Conservation (phyloP, 2,797 vertebrate species). For the Margarornis squamiger region DNA sequence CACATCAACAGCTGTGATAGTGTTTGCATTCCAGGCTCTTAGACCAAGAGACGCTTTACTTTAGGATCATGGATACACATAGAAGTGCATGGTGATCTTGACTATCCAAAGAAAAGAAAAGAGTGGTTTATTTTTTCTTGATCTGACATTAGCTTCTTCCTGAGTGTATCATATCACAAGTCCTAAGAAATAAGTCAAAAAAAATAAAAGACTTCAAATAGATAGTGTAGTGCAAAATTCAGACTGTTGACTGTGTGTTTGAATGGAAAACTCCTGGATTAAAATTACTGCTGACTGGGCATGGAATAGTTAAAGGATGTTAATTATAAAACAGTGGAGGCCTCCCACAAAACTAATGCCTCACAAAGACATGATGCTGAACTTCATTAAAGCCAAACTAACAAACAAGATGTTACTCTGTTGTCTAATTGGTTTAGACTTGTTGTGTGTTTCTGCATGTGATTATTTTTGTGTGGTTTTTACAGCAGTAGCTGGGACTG, state of each 20-base stretch:
- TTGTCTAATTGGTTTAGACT: background rate
- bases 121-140: background rate
- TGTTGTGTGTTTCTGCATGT: background rate
- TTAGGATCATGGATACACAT: background rate
- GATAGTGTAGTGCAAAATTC: background rate
- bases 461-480: background rate
- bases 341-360: background rate
- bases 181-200: background rate
- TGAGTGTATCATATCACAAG: background rate
- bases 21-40: background rate
- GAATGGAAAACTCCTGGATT: conserved; percentile 17
- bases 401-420: background rate
- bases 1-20: background rate
- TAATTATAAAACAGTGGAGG: conserved; percentile 36
- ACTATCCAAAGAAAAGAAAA: background rate
- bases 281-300: background rate
- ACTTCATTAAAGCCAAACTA: conserved; percentile 22
- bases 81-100: background rate
- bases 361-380: background rate
- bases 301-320: conserved; percentile 13
- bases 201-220: too few species aligned
- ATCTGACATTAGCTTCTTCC: background rate
- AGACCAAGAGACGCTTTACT: background rate
- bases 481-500: background rate
- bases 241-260: background rate